Evolutionary conservation across 2,888 invertebrate species (phyloP).

Genomic region (Drosophila infuscata): DNA sequence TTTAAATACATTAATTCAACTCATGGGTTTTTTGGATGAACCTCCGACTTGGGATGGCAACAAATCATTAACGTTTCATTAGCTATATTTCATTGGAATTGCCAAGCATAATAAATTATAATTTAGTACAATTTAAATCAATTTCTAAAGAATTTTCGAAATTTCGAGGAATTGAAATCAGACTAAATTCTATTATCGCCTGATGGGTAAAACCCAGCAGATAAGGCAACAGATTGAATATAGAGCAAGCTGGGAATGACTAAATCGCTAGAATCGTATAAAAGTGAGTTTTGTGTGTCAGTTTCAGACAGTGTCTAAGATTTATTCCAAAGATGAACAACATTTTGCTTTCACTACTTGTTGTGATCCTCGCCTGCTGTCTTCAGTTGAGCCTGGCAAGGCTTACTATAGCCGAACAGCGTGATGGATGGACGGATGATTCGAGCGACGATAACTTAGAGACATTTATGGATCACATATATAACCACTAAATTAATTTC

Average conservation of each 20-base stretch:
- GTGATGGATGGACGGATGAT: too few relatives aligned
- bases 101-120: neutral
- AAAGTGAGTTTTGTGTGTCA: neutral
- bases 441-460: too few relatives aligned
- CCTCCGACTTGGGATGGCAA: neutral
- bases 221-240: constrained; percentile 3
- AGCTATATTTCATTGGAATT: neutral
- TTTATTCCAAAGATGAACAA: constrained; percentile 9
- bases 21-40: neutral
- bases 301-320: neutral
- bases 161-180: too few relatives aligned
- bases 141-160: too few relatives aligned
- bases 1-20: constrained; percentile 11
- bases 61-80: neutral
- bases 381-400: neutral
- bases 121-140: neutral
- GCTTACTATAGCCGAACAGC: too few relatives aligned
- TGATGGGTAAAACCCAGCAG: neutral
- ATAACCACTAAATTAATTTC: too few relatives aligned
- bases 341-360: neutral
- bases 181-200: neutral
- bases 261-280: neutral
- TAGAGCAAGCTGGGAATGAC: neutral
- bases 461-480: too few relatives aligned
- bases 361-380: constrained; percentile 16